These are phyloP conservation scores for Microplitis demolitor DNA, from an alignment of 1,140 invertebrate species.

Conservation along the genomic window DNA sequence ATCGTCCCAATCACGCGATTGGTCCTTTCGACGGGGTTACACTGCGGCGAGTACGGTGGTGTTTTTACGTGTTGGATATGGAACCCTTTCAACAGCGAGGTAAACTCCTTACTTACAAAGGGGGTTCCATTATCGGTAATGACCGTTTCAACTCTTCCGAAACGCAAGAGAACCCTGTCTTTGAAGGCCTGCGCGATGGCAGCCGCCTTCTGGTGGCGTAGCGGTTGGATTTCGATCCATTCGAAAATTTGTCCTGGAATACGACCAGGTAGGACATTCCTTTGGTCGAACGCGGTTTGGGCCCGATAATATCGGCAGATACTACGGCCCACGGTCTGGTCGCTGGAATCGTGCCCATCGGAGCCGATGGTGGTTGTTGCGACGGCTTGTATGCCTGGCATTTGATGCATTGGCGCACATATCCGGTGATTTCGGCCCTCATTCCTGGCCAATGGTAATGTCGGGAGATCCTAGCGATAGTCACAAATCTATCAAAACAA, in stretches of 20 bases:
- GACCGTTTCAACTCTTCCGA: constrained; percentile 43
- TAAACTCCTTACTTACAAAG: constrained; percentile 42
- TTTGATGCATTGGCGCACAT: constrained; percentile 23
- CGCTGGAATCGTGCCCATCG: constrained; percentile 1
- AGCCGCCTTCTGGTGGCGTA: constrained; percentile 36
- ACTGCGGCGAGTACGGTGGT: constrained; percentile 49
- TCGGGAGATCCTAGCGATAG: constrained; percentile 10
- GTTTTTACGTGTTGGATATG: neutral
- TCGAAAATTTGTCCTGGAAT: constrained; percentile 23
- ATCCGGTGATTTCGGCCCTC: constrained; percentile 12
- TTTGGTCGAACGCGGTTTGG: neutral
- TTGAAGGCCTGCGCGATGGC: constrained; percentile 31
- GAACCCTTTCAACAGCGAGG: constrained; percentile 31
- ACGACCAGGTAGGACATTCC: neutral
- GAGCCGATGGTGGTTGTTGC: neutral
- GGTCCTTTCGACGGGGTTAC: constrained; percentile 26
- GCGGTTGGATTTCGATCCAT: constrained; percentile 23
- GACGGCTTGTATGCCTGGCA: neutral
- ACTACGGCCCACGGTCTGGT: neutral
- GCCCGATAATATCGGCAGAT: neutral
- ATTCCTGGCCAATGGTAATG: constrained; percentile 35
- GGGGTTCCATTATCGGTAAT: constrained; percentile 55
- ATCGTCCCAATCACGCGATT: constrained; percentile 20
- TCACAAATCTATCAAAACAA: no score
- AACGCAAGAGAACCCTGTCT: constrained; percentile 38